phyloP scores from a whole-genome alignment of 2,888 invertebrate genomes.

The Coenonympha glycerion region DNA sequence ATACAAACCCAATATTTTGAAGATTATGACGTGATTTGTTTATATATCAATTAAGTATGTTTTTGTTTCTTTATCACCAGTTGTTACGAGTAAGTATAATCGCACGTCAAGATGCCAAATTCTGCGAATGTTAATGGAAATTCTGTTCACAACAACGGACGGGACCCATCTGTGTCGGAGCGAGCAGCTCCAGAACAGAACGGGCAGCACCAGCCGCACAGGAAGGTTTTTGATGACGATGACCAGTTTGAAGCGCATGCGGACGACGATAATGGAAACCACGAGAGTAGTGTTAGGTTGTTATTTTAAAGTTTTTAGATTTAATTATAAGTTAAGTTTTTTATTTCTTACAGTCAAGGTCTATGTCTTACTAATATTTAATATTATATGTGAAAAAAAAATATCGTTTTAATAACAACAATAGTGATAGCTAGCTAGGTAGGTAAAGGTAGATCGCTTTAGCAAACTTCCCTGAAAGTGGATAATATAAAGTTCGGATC shows the following conservation, averaged over 20 bases:
- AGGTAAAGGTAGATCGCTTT: too few relatives aligned
- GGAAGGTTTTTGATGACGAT: conserved; percentile 44
- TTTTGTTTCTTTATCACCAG: conserved; percentile 24
- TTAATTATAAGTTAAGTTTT: not conserved
- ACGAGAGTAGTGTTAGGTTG: conserved; percentile 48
- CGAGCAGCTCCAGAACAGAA: conserved; percentile 37
- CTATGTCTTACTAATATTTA: too few relatives aligned
- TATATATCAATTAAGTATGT: not conserved
- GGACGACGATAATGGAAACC: conserved; percentile 31
- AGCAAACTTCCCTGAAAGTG: too few relatives aligned
- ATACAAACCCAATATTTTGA: too few relatives aligned
- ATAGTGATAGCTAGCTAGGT: too few relatives aligned
- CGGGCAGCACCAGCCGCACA: conserved; percentile 44
- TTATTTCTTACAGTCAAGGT: not conserved
- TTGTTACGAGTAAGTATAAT: conserved; percentile 13
- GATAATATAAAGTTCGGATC: too few relatives aligned
- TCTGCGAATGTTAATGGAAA: conserved; percentile 24
- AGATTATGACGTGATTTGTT: too few relatives aligned
- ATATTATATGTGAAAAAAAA: too few relatives aligned
- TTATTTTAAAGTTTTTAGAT: conserved; percentile 8
- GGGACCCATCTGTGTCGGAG: conserved; percentile 27
- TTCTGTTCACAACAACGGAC: conserved; percentile 34
- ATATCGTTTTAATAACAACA: too few relatives aligned
- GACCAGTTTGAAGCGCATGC: conserved; percentile 31
- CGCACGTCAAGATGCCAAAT: conserved; percentile 19